These are phyloP conservation scores for Adelphocoris suturalis DNA, from an alignment of 2,888 invertebrate species.

Conservation along the genomic window DNA sequence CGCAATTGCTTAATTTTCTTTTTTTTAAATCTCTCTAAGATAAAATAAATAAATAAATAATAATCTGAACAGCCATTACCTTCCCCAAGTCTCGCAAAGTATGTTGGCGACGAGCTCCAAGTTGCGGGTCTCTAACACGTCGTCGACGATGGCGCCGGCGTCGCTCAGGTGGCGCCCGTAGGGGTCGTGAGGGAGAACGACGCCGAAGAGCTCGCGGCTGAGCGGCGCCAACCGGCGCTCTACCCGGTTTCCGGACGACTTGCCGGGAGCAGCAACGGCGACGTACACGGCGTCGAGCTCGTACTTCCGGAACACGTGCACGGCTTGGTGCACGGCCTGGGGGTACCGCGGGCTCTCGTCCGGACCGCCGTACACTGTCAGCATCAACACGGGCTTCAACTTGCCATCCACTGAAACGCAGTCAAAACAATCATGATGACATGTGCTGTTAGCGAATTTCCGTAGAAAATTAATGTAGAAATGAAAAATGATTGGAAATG, in stretches of 20 bases:
- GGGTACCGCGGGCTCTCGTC: constrained; percentile 76
- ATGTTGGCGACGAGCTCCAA: constrained; percentile 77
- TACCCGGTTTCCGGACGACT: constrained; percentile 78
- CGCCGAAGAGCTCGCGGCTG: constrained; percentile 77
- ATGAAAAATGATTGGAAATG: too few relatives aligned
- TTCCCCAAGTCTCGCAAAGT: constrained; percentile 77
- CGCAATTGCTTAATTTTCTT: too few relatives aligned
- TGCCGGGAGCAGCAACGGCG: constrained; percentile 78
- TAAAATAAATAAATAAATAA: too few relatives aligned
- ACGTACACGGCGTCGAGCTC: constrained; percentile 77
- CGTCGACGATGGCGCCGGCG: constrained; percentile 77
- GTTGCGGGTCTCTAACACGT: constrained; percentile 77
- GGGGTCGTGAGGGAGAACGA: constrained; percentile 77
- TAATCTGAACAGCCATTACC: neutral
- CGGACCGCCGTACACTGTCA: constrained; percentile 76
- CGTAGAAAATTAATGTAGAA: too few relatives aligned
- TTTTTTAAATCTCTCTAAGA: too few relatives aligned
- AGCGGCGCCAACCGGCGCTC: constrained; percentile 78
- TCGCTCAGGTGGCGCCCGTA: constrained; percentile 77
- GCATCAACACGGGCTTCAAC: constrained; percentile 77
- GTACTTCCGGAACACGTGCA: constrained; percentile 76
- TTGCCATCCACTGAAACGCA: constrained; percentile 61
- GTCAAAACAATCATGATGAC: neutral
- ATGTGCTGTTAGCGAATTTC: neutral
- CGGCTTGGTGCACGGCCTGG: constrained; percentile 75